phyloP scores from a whole-genome alignment of 2,113 vertebrate genomes.

The Regulus satrapa region DNA sequence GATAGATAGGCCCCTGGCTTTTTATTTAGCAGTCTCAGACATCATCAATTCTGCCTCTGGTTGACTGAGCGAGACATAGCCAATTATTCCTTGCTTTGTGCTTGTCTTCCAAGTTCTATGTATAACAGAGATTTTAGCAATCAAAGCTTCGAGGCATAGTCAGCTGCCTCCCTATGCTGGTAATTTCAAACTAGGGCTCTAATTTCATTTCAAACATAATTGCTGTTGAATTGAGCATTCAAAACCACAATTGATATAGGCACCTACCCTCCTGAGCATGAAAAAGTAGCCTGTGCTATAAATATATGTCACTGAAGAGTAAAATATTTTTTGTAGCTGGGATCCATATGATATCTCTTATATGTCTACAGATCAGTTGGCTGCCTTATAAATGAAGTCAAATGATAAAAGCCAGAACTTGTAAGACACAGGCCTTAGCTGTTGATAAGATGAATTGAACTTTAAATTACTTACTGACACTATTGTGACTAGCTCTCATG shows the following conservation, averaged over 20 bases:
- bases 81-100: neutral
- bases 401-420: neutral
- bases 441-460: neutral
- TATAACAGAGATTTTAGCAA: neutral
- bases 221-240: neutral
- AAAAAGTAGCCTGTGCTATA: no score
- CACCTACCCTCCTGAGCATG: neutral
- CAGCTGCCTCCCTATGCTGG: neutral
- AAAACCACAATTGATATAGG: neutral
- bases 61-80: neutral
- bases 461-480: neutral
- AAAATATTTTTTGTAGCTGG: neutral
- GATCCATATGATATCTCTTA: neutral
- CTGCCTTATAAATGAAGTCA: neutral
- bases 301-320: neutral
- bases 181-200: neutral
- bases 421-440: neutral
- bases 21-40: constrained; percentile 1
- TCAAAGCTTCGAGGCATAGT: neutral
- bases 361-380: neutral
- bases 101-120: neutral
- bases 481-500: neutral
- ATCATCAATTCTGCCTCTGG: neutral
- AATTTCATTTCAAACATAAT: neutral
- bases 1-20: neutral